Conservation (phyloP, 2,797 vertebrate genomes). For the Australoheros facetus region DNA sequence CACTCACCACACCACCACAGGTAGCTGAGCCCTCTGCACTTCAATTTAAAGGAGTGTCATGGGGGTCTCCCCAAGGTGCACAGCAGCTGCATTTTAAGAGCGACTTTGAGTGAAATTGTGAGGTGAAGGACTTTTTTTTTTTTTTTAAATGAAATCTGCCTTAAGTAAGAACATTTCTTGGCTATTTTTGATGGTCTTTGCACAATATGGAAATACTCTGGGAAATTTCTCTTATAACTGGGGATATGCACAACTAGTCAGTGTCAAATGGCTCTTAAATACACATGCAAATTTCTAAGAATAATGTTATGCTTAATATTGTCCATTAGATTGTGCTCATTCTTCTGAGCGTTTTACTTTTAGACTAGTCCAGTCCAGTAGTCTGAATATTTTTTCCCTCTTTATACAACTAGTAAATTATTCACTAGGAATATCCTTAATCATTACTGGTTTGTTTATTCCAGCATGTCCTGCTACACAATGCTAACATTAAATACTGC, state of each 20-base stretch:
- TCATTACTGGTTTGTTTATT: slow-evolving; percentile 5
- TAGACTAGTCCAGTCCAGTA: too few species aligned
- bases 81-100: slow-evolving; percentile 31
- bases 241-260: neutral
- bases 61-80: slow-evolving; percentile 40
- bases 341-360: neutral
- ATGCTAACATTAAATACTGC: slow-evolving; percentile 17
- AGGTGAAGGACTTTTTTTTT: slow-evolving; percentile 3
- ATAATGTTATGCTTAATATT: neutral
- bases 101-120: slow-evolving; percentile 47
- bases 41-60: slow-evolving; percentile 60
- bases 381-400: neutral
- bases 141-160: neutral
- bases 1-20: slow-evolving; percentile 34
- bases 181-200: neutral
- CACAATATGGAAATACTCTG: neutral
- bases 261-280: neutral
- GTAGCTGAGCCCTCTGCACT: slow-evolving; percentile 34
- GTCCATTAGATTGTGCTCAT: neutral
- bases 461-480: slow-evolving; percentile 18
- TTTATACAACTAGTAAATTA: neutral
- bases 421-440: neutral
- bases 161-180: neutral
- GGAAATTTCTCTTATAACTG: neutral
- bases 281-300: neutral